These are phyloP conservation scores for Trogon melanurus DNA, from an alignment of 2,113 vertebrate species.

Conservation along the genomic window DNA sequence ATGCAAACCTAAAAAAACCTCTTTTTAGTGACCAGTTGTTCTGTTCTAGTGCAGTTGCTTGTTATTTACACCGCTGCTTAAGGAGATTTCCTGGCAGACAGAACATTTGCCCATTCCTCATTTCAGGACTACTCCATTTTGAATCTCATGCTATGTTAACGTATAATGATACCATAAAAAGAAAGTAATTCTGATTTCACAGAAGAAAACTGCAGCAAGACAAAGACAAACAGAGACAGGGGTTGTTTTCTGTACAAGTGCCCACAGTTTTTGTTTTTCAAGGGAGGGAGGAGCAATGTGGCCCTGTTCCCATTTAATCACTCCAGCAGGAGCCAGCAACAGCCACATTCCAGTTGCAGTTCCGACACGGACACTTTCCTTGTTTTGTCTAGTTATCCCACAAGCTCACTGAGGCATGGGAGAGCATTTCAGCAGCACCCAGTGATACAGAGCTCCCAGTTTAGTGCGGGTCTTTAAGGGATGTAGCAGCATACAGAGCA, in stretches of 20 bases:
- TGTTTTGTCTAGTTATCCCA: constrained; percentile 2
- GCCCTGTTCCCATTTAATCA: constrained; percentile 50
- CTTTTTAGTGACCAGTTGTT: not conserved
- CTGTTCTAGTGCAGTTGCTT: not conserved
- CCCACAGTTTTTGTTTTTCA: constrained; percentile 51
- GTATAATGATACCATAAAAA: not conserved
- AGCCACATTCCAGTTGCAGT: constrained; percentile 16
- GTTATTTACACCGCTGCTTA: not conserved
- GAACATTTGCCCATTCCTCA: not conserved
- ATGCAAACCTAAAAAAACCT: not conserved
- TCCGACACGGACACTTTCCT: not conserved
- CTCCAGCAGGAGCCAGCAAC: constrained; percentile 30
- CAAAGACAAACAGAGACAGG: constrained; percentile 4
- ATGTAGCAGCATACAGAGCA: rapidly evolving
- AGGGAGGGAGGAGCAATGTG: constrained; percentile 45
- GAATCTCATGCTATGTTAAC: rapidly evolving
- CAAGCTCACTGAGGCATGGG: not conserved
- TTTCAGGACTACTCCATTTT: not conserved
- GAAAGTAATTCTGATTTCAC: not conserved
- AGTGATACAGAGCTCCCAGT: not conserved
- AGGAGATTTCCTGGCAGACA: not conserved
- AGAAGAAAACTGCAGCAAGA: constrained; percentile 1
- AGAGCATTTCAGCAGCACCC: not conserved
- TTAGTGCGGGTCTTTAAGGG: not conserved
- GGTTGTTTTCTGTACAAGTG: constrained; percentile 33